These are phyloP conservation scores for Rugalucina vietnamica DNA, from an alignment of 2,888 invertebrate genomes.

Conservation along the genomic window DNA sequence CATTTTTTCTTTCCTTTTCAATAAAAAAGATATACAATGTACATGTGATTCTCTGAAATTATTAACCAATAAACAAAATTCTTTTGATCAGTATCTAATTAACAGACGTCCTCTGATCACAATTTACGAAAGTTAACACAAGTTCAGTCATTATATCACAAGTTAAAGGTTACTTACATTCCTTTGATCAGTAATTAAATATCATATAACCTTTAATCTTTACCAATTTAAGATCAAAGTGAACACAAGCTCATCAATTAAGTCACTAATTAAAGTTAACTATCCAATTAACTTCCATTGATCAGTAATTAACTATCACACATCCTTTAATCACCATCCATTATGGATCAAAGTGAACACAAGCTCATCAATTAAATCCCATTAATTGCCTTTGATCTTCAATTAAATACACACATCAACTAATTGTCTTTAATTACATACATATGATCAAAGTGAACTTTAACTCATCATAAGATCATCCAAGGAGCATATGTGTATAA, in stretches of 20 bases:
- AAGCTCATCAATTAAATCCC: neutral
- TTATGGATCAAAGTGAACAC: neutral
- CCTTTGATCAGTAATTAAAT: neutral
- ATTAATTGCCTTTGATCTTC: too few relatives aligned
- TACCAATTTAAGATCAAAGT: neutral
- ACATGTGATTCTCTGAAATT: too few relatives aligned
- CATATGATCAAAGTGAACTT: neutral
- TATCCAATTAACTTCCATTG: neutral
- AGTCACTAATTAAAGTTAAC: neutral
- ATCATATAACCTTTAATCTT: neutral
- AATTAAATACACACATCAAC: neutral
- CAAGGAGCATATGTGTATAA: neutral
- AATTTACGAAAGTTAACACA: conserved; percentile 8
- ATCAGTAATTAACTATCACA: too few relatives aligned
- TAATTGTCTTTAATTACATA: neutral
- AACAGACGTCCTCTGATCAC: too few relatives aligned
- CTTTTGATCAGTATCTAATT: too few relatives aligned
- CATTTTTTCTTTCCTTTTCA: too few relatives aligned
- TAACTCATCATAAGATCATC: neutral
- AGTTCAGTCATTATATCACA: neutral
- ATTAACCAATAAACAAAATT: too few relatives aligned
- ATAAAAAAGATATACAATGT: too few relatives aligned
- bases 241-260: conserved; percentile 4
- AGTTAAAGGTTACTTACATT: neutral
- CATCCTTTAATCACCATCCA: neutral